Conservation (phyloP, 2,888 invertebrate species). For the Hemithea aestivaria region DNA sequence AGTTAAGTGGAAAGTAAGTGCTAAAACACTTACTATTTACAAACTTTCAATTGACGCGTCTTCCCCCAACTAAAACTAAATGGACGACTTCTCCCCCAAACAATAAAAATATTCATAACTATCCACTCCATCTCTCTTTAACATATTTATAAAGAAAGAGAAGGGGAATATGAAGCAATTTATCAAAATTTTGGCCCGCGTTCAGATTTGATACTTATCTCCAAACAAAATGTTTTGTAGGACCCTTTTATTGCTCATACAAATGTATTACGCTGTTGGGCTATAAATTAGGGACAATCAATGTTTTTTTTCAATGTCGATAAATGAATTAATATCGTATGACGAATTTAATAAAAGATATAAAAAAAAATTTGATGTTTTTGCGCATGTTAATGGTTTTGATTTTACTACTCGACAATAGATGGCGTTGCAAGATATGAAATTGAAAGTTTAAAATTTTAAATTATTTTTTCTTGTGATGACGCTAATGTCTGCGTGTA, state of each 20-base stretch:
- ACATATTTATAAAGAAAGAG: slow-evolving; percentile 17
- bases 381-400: background rate
- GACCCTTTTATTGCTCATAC: background rate
- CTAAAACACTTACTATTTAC: no score
- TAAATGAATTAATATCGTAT: no score
- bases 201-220: slow-evolving; percentile 5
- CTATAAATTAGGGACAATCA: background rate
- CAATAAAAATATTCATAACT: slow-evolving; percentile 43
- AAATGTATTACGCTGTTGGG: background rate
- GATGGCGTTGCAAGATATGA: slow-evolving; percentile 22
- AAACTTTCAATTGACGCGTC: no score
- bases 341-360: no score
- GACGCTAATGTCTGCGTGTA: no score
- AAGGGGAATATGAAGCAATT: slow-evolving; percentile 27
- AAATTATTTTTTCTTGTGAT: no score
- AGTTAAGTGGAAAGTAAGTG: no score
- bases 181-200: slow-evolving; percentile 31
- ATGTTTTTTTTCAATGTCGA: no score
- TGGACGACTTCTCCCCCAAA: slow-evolving; percentile 8
- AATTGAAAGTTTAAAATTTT: no score
- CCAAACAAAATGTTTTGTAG: background rate
- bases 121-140: slow-evolving; percentile 18
- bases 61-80: no score
- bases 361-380: no score
- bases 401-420: slow-evolving; percentile 15